Base-by-base conservation (phyloP, 2,113 vertebrate genomes). In the Nansenia antarctica region DNA sequence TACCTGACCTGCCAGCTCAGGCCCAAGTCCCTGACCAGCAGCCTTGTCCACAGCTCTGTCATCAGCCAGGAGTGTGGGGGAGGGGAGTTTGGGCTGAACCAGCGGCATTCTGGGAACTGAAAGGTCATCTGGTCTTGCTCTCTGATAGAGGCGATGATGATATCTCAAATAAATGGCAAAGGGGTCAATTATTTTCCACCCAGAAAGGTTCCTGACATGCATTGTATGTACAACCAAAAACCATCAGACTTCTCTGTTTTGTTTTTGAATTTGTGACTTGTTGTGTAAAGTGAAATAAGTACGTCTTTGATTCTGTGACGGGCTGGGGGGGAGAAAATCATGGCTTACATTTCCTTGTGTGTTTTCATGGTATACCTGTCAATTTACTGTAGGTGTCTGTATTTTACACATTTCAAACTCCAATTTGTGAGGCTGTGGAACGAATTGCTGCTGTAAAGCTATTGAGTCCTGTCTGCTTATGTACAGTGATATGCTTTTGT, bases 31-130 rank as follows among this genome's bases (percentile, higher is more conserved):
- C 92, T 94, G 85, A 89, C 95, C 85, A 95, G 97, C 84, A 93
- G 94, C 0, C 86, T 90, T 80, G 82, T 90, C 70, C 87, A 88
- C 89, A 86, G 87, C 80, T 85, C 90, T 54, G 84, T 88, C 86
- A 88, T 90, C 85, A 86, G 88, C 79, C 88, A 91, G 82, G 90
- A 92, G 81, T 92, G 85, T 1, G 86, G 89, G 65, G 82, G 75
- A 70, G 92, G 95, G 82, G 95, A 96, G 84, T 95, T 93, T 0
- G 92, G 93, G 76, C 93, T 95, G 73, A 95, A 97, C 37, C 95
- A 96, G 62, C 92, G 93, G 91, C 95, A 96, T 90, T 95, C 82
- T 88, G 96, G 87, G 88, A 98, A 91, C 94, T 98, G 83, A 90
- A 69, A 62, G 73, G 59, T 72, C 77, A 70, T 65, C 55, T 26